Evolutionary conservation across 2,113 vertebrate genomes (phyloP).

Genomic region (Gasterosteus aculeatus): DNA sequence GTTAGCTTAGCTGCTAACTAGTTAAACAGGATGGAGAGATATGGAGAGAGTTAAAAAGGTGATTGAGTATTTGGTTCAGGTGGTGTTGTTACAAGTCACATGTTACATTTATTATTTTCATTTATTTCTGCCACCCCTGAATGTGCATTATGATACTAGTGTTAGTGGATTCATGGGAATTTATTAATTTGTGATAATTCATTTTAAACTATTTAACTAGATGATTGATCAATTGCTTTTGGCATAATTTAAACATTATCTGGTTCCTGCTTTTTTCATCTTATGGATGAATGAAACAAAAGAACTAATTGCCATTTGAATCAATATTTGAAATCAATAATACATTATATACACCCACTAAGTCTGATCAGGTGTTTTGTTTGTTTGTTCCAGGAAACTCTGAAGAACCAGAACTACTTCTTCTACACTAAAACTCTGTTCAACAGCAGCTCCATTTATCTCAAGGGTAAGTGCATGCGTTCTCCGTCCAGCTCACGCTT

Average conservation of each 20-base stretch:
- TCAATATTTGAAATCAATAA: no score
- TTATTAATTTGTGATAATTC: background rate
- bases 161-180: background rate
- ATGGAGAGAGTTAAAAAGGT: background rate
- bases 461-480: conserved; percentile 70
- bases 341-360: no score
- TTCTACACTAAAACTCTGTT: conserved; percentile 80
- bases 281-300: background rate
- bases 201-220: background rate
- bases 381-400: conserved; percentile 52
- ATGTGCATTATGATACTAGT: background rate
- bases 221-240: background rate
- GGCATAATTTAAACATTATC: background rate
- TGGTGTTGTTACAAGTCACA: background rate
- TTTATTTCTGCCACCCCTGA: background rate
- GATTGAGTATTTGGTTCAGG: background rate
- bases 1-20: background rate
- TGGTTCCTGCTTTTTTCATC: background rate
- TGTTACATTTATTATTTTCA: no score
- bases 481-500: no score
- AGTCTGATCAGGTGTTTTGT: background rate
- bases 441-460: conserved; percentile 64
- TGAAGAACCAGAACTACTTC: conserved; percentile 34
- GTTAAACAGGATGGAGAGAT: background rate
- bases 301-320: no score